Base-by-base conservation (phyloP, 2,113 vertebrate species). In the Ammodytes dubius region DNA sequence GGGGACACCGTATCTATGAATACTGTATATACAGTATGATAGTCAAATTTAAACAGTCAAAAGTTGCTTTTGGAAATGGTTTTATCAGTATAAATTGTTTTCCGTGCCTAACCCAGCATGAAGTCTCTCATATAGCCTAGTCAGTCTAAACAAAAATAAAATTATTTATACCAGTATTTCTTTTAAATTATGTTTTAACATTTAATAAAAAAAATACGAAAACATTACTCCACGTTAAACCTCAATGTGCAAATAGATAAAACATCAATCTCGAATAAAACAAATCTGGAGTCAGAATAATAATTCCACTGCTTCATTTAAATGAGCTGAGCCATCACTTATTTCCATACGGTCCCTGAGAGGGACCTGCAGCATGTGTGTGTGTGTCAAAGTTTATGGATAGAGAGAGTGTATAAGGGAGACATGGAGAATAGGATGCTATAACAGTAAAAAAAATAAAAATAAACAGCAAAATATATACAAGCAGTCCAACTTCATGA, bases 401-500 rank as follows among this genome's bases (percentile, higher is more conserved):
- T 0, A 8, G 19, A 56, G 15, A 15, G 6, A 66, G 49, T n/a
- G 67, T 70, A n/a, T 61, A 19, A 69, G 42, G 45, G 70, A 80
- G 53, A 76, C 11, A 17, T 6, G 45, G 49, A 42, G 37, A 77
- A 61, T 6, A 52, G 64, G 27, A 49, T 35, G 14, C 42, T 6
- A 13, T 40, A 61, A 12, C 4, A 19, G 42, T 4, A 37, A 40
- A 39, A 64, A 65, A 63, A 74, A 53, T 3, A 2, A 17, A 19
- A 63, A 43, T 19, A 68, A 79, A 74, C 35, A 61, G 40, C 46
- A 19, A 7, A 7, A 65, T 35, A 79, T 10, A 46, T 6, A 54
- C 45, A 49, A 50, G 39, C 3, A 63, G 10, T 64, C 47, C 35
- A 37, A 49, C 27, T 70, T 82, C 40, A 56, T 60, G 15, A 65